Percentiles rank a stretch among this genome's conserved stretches.
Evolutionary conservation across 2,888 invertebrate species (phyloP).

Genomic region (Drosophila helvetica): DNA sequence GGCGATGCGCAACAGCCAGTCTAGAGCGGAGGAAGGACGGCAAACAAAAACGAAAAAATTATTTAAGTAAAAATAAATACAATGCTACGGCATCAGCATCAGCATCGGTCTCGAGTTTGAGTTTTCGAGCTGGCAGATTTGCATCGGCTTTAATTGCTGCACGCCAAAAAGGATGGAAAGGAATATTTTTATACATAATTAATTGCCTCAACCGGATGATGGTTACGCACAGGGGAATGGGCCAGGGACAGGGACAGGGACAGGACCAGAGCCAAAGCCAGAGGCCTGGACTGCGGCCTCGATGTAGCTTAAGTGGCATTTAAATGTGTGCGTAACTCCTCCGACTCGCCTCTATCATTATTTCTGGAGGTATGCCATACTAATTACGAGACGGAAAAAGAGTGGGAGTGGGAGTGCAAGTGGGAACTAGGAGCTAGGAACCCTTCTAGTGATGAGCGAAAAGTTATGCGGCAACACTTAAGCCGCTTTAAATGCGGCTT

Average conservation of each 20-base stretch:
- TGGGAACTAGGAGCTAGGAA: background rate
- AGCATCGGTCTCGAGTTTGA: background rate
- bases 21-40: background rate
- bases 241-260: background rate
- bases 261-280: background rate
- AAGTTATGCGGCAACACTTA: constrained; percentile 60
- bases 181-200: constrained; percentile 67
- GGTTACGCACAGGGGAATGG: background rate
- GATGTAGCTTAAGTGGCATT: constrained; percentile 56
- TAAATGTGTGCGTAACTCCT: constrained; percentile 25
- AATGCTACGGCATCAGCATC: constrained; percentile 13
- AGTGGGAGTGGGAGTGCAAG: background rate
- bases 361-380: constrained; percentile 32
- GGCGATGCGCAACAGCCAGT: constrained; percentile 3
- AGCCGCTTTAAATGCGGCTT: constrained; percentile 68
- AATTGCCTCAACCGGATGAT: constrained; percentile 52
- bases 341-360: background rate
- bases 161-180: constrained; percentile 9
- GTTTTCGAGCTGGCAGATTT: constrained; percentile 22
- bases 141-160: constrained; percentile 46
- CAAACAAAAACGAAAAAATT: constrained; percentile 19
- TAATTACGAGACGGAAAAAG: constrained; percentile 46
- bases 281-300: constrained; percentile 1
- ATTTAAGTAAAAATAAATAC: constrained; percentile 33
- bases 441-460: constrained; percentile 14